phyloP scores from a whole-genome alignment of 2,113 vertebrate genomes.

The Thunnus thynnus region DNA sequence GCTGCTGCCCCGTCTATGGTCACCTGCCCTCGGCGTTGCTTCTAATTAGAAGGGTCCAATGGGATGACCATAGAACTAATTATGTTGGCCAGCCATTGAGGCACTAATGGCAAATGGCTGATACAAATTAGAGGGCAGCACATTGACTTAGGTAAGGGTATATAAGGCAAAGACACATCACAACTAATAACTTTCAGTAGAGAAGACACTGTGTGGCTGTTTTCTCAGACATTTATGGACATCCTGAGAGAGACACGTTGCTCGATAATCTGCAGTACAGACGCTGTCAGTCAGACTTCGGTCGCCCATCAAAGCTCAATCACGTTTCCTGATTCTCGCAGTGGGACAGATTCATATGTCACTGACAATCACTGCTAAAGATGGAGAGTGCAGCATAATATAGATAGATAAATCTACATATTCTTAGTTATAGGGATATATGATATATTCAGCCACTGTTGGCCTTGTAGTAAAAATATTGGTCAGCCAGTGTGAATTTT shows the following conservation, averaged over 20 bases:
- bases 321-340: slow-evolving; percentile 41
- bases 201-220: background rate
- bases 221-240: slow-evolving; percentile 34
- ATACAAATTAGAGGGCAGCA: slow-evolving; percentile 2
- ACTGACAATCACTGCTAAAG: slow-evolving; percentile 41
- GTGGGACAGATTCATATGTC: slow-evolving; percentile 42
- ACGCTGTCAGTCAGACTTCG: slow-evolving; percentile 44
- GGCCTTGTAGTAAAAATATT: background rate
- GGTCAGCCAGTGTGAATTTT: background rate
- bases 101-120: background rate
- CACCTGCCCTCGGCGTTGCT: slow-evolving; percentile 28
- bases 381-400: background rate
- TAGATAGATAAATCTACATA: background rate
- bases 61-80: slow-evolving; percentile 41
- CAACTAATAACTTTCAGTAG: slow-evolving; percentile 10
- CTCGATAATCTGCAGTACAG: slow-evolving; percentile 37
- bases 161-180: slow-evolving; percentile 6
- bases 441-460: background rate
- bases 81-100: slow-evolving; percentile 19
- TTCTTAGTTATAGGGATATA: background rate
- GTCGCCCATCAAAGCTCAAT: slow-evolving; percentile 27
- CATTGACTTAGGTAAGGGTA: background rate
- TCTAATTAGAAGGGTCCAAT: slow-evolving; percentile 50
- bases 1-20: slow-evolving; percentile 2
- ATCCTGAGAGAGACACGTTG: slow-evolving; percentile 15